phyloP scores from a whole-genome alignment of 1,140 invertebrate species.

The Prorops nasuta region DNA sequence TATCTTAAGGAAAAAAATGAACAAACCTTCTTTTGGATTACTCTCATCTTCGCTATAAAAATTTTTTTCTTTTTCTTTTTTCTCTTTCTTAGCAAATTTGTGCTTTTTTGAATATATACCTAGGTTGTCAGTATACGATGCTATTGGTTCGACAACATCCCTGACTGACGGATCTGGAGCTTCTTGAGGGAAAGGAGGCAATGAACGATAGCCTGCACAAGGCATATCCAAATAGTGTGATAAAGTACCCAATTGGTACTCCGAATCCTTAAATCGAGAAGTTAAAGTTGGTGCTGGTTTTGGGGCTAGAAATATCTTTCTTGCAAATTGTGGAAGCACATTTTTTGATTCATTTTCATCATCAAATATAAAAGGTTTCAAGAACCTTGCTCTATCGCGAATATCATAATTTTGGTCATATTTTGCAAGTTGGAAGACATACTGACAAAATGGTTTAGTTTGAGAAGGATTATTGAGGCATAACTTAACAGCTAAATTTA shows the following conservation, averaged over 20 bases:
- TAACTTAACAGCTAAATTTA: slow-evolving; percentile 94
- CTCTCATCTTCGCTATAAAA: slow-evolving; percentile 49
- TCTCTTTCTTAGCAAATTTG: slow-evolving; percentile 45
- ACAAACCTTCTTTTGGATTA: slow-evolving; percentile 30
- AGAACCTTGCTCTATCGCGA: slow-evolving; percentile 85
- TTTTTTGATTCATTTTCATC: slow-evolving; percentile 47
- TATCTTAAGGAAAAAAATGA: slow-evolving; percentile 1
- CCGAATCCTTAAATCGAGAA: slow-evolving; percentile 62
- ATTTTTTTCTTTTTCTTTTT: slow-evolving; percentile 36
- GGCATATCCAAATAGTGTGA: slow-evolving; percentile 90
- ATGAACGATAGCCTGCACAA: slow-evolving; percentile 82
- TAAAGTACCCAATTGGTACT: slow-evolving; percentile 91
- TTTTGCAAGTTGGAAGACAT: slow-evolving; percentile 93
- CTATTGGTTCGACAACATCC: slow-evolving; percentile 63
- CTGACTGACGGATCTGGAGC: slow-evolving; percentile 77
- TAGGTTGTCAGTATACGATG: slow-evolving; percentile 6
- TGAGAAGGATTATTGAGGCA: slow-evolving; percentile 86
- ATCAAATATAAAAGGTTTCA: slow-evolving; percentile 79
- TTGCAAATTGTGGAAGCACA: slow-evolving; percentile 69
- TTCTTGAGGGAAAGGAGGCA: slow-evolving; percentile 81
- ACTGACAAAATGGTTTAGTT: slow-evolving; percentile 85
- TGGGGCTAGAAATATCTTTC: slow-evolving; percentile 83
- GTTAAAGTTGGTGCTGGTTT: slow-evolving; percentile 90
- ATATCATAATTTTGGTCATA: slow-evolving; percentile 99
- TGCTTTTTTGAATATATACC: slow-evolving; percentile 30